Base-by-base conservation (phyloP, 1,140 invertebrate genomes). In the Ostrea edulis region DNA sequence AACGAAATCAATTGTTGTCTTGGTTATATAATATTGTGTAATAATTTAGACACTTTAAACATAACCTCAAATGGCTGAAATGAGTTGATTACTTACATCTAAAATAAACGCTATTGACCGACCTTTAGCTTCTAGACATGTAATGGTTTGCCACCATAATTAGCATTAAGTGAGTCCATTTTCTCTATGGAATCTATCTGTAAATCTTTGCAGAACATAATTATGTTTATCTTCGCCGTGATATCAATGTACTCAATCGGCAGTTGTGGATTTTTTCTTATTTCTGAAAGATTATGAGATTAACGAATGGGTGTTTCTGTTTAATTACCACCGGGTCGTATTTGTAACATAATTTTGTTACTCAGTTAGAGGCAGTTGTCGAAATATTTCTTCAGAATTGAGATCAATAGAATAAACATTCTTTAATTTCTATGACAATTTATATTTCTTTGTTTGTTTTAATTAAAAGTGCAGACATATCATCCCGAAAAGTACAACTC, bases 341-440 rank as follows among this genome's bases (percentile, higher is more conserved):
- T 77, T 77, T 25, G 68, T 77, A 77, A 14, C 22, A 77, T 77
- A 77, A 35, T 25, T 5, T 77, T 25, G 68, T 77, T 77, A 77
- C 68, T 77, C 29, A 77, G 68, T 77, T 44, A 29, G 29, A 77
- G 2, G 25, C 29, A 35, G 35, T 77, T 77, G 68, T 22, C 68
- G 17, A 77, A 77, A 8, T 77, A 77, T 77, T 77, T 25, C 12
- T 17, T 77, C 29, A 9, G 35, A 77, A 77, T 35, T 4, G 29
- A 35, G 14, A 77, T 77, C 68, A 25, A 77, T 25, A 17, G 14
- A 9, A 11, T 14, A 77, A 77, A 77, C 25, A 77, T 77, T 77
- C 68, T 77, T 77, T 77, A 29, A 77, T 77, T 77, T 35, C 68
- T 77, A 77, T 77, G 55, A 62, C 55, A 62, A 44, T 44, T 44